phyloP scores from a whole-genome alignment of 2,888 invertebrate species.

The Hecatera dysodea region DNA sequence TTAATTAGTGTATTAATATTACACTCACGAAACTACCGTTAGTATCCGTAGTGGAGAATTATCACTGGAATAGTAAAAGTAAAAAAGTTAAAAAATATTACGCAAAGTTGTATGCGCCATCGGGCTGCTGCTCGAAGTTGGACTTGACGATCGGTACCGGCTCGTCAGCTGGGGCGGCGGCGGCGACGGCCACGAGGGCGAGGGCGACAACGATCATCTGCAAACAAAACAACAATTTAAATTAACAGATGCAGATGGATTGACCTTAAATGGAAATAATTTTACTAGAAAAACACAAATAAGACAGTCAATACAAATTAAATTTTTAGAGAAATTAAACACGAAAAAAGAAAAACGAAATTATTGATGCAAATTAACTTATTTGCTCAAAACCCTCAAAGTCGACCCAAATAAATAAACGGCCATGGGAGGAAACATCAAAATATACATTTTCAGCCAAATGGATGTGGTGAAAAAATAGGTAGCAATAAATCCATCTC shows the following conservation, averaged over 20 bases:
- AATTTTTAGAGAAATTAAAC: neutral
- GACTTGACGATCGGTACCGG: constrained; percentile 14
- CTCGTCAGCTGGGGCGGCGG: constrained; percentile 39
- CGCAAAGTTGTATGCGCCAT: constrained; percentile 26
- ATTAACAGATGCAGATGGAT: neutral
- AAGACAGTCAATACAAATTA: neutral
- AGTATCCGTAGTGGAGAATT: no score
- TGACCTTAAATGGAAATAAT: neutral
- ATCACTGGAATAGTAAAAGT: neutral
- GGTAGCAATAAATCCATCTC: neutral
- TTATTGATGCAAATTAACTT: neutral
- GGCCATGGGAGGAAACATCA: neutral
- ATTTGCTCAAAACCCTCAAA: constrained; percentile 1
- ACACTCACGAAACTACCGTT: no score
- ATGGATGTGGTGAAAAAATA: neutral
- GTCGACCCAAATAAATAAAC: neutral
- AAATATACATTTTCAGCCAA: neutral
- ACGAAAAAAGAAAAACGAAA: neutral
- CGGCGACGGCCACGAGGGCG: constrained; percentile 61
- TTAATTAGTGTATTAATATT: neutral
- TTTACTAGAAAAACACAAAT: neutral
- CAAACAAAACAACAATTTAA: constrained; percentile 9
- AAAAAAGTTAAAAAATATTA: constrained; percentile 11
- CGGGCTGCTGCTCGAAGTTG: neutral
- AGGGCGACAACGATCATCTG: constrained; percentile 60